phyloP scores from a whole-genome alignment of 2,888 invertebrate genomes.

The Unio delphinus region DNA sequence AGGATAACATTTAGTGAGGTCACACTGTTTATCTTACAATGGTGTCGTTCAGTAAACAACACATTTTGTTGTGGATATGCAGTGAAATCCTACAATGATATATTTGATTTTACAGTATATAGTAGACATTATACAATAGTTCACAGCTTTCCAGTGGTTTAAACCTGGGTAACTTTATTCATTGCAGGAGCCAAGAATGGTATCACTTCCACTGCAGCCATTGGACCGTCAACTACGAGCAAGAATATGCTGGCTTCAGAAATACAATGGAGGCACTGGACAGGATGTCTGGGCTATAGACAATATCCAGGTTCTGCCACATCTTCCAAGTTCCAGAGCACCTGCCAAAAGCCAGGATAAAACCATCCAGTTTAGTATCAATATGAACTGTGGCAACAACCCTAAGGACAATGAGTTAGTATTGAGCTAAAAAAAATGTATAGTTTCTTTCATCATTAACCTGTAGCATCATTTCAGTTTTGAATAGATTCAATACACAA shows the following conservation, averaged over 20 bases:
- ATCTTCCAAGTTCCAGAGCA: constrained; percentile 44
- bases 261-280: constrained; percentile 55
- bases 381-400: constrained; percentile 61
- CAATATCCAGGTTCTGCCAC: constrained; percentile 59
- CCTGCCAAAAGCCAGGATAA: constrained; percentile 27
- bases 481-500: no score
- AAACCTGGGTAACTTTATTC: no score
- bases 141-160: no score
- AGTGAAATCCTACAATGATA: no score
- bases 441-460: no score
- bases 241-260: constrained; percentile 69
- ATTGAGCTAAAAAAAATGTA: not conserved
- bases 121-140: no score
- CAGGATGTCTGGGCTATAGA: constrained; percentile 69
- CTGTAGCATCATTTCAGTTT: no score
- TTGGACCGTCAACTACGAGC: constrained; percentile 38
- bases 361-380: constrained; percentile 63
- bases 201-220: constrained; percentile 55
- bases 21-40: no score
- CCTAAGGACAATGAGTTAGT: constrained; percentile 45
- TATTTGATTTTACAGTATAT: no score
- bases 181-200: constrained; percentile 52
- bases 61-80: no score
- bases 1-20: no score
- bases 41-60: no score